phyloP scores from a whole-genome alignment of 2,797 vertebrate species.

The Molothrus aeneus region DNA sequence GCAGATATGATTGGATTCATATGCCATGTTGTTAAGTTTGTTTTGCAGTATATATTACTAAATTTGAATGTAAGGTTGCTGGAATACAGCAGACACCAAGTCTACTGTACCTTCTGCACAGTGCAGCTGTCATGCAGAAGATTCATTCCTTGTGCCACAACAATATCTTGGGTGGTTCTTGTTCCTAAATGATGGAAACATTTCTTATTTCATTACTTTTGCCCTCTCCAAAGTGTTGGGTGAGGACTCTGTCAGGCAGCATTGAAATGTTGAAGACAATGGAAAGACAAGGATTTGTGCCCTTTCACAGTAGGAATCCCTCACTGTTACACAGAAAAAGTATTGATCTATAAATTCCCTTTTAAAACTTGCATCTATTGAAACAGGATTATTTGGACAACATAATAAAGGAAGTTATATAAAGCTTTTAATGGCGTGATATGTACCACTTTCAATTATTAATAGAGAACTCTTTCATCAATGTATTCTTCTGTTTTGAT shows the following conservation, averaged over 20 bases:
- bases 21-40: neutral
- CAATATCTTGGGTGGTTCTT: neutral
- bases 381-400: neutral
- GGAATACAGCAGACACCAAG: neutral
- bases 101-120: neutral
- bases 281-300: neutral
- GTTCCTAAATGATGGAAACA: neutral
- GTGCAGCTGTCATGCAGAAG: neutral
- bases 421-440: neutral
- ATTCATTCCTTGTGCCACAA: neutral
- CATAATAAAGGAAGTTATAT: neutral
- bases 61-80: neutral
- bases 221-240: neutral
- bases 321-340: neutral
- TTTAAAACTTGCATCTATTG: neutral
- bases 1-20: neutral
- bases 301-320: neutral
- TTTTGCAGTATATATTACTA: neutral
- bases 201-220: neutral
- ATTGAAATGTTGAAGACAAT: neutral
- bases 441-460: neutral
- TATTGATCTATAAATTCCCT: neutral
- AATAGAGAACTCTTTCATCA: conserved; percentile 29
- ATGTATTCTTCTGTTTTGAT: conserved; percentile 10
- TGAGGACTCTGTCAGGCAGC: neutral